Evolutionary conservation across 2,113 vertebrate genomes (phyloP).

Genomic region (Tyrannus savana): DNA sequence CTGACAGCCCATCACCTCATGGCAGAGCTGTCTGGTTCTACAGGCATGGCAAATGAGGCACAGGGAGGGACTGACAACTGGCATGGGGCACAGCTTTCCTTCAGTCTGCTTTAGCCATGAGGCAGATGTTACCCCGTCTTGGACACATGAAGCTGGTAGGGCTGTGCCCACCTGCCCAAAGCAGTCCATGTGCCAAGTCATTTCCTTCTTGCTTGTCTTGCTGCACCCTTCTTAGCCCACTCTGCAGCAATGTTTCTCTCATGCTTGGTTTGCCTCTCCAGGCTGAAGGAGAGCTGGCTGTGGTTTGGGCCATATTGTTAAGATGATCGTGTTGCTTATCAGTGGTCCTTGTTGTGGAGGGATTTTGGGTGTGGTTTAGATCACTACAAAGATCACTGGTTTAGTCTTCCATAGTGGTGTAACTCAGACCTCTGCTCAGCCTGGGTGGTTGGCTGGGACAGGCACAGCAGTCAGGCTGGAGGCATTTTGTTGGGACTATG

Average conservation of each 20-base stretch:
- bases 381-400: not conserved
- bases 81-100: not conserved
- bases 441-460: not conserved
- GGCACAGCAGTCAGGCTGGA: not conserved
- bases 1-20: not conserved
- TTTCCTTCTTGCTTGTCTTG: not conserved
- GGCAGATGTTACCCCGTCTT: not conserved
- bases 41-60: not conserved
- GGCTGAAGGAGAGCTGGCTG: not conserved
- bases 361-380: not conserved
- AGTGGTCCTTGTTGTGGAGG: not conserved
- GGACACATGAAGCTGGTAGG: not conserved
- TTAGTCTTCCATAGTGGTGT: not conserved
- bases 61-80: not conserved
- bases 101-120: fast-evolving
- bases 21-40: not conserved
- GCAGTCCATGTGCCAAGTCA: fast-evolving
- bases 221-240: not conserved
- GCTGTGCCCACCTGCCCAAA: not conserved
- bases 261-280: not conserved
- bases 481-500: not conserved
- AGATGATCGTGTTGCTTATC: not conserved
- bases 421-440: not conserved
- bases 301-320: not conserved
- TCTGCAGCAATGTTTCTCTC: not conserved